Conservation (phyloP, 2,113 vertebrate species). For the Ceyx cyanopectus region DNA sequence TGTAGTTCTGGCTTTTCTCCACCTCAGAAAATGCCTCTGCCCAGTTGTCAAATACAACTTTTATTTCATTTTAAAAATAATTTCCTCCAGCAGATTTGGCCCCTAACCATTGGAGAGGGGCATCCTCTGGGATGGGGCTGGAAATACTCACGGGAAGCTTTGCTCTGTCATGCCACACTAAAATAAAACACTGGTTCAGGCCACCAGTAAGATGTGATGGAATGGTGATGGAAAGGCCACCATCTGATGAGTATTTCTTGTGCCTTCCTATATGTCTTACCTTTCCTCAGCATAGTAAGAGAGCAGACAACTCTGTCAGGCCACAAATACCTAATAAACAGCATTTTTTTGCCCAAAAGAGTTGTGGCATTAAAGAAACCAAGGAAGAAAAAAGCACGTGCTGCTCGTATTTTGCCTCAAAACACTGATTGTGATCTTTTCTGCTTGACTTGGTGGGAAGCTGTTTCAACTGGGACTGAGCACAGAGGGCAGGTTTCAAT, state of each 20-base stretch:
- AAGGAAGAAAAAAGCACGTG: background rate
- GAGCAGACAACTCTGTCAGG: background rate
- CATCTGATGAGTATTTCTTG: background rate
- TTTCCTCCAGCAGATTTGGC: background rate
- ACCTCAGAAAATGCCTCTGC: background rate
- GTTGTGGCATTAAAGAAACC: background rate
- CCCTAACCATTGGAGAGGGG: background rate
- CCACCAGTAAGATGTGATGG: fast-evolving
- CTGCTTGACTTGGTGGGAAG: conserved; percentile 24
- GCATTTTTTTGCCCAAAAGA: background rate
- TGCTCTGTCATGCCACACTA: background rate
- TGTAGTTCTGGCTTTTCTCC: background rate
- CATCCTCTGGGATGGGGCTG: background rate
- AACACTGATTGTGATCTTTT: conserved; percentile 22
- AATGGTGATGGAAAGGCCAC: background rate
- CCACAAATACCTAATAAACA: background rate
- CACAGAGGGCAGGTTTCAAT: conserved; percentile 4
- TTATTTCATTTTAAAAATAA: background rate
- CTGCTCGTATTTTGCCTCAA: background rate
- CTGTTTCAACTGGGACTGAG: background rate
- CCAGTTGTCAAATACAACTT: background rate
- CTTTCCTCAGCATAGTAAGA: background rate
- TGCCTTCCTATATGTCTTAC: background rate
- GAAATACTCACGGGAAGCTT: background rate
- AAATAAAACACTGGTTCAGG: background rate